These are phyloP conservation scores for Linnaemya vulpina DNA, from an alignment of 2,888 invertebrate species.

Conservation along the genomic window DNA sequence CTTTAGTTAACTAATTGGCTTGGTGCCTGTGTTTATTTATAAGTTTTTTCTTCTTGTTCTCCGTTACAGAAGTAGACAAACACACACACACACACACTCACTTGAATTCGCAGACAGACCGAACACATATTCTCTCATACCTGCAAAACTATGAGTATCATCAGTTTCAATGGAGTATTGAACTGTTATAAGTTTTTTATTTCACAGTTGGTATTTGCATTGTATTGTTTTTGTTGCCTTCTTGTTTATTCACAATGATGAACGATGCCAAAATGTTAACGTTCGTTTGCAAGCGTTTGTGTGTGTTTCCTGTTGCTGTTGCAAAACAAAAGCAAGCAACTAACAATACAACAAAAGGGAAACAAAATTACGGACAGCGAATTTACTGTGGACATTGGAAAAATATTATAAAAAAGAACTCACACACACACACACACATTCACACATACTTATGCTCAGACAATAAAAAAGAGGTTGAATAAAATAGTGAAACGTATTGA, in stretches of 20 bases:
- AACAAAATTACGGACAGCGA: constrained; percentile 8
- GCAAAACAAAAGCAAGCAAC: constrained; percentile 56
- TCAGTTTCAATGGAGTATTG: constrained; percentile 61
- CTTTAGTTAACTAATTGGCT: constrained; percentile 72
- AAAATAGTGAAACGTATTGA: constrained; percentile 30
- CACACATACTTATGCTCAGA: too few species aligned
- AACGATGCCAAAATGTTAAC: constrained; percentile 65
- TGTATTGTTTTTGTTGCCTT: constrained; percentile 33
- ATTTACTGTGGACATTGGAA: constrained; percentile 39
- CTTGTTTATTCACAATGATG: constrained; percentile 49
- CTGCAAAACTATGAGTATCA: constrained; percentile 8
- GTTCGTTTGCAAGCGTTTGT: constrained; percentile 63
- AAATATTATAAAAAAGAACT: neutral
- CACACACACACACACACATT: too few species aligned
- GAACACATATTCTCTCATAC: neutral
- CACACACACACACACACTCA: constrained; percentile 2
- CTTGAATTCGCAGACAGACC: neutral
- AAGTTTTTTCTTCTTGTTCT: constrained; percentile 44
- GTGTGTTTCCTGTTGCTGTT: constrained; percentile 68
- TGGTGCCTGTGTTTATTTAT: constrained; percentile 71
- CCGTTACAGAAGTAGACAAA: constrained; percentile 31
- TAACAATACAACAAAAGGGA: neutral
- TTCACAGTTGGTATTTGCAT: constrained; percentile 27
- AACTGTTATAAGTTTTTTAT: constrained; percentile 37
- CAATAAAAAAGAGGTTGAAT: neutral